A percentile compares a stretch with the other conserved stretches of the same genome.
Conservation (phyloP, 2,113 vertebrate species). For the Anser cygnoides region DNA sequence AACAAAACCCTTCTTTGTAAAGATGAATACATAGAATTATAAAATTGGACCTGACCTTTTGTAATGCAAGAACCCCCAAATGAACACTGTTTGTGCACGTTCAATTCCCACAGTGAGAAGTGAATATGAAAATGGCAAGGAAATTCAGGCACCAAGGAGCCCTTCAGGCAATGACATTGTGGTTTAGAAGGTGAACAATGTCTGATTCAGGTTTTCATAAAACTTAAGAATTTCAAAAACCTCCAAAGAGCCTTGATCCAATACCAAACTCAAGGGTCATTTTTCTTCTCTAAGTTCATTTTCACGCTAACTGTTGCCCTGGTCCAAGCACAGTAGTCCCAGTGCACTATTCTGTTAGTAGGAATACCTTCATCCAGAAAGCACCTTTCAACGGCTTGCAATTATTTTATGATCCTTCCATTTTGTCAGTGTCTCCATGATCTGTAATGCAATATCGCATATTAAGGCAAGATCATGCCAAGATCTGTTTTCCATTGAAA, state of each 20-base stretch:
- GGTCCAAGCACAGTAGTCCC: neutral
- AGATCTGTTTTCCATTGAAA: neutral
- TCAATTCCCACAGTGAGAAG: neutral
- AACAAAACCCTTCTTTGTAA: constrained; percentile 39
- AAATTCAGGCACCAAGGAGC: neutral
- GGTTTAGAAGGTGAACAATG: constrained; percentile 32
- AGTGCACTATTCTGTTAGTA: neutral
- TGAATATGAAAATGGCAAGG: neutral
- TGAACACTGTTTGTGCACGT: constrained; percentile 33
- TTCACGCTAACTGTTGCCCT: neutral
- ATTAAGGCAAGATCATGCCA: neutral
- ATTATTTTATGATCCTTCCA: neutral
- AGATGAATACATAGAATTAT: neutral
- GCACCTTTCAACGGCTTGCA: neutral
- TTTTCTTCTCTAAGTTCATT: neutral
- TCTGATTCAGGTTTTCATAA: constrained; percentile 18
- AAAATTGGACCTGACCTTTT: constrained; percentile 40
- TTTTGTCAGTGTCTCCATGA: neutral
- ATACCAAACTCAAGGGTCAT: neutral
- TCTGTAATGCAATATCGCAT: neutral
- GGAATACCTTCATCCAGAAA: neutral
- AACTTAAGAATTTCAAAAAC: constrained; percentile 1
- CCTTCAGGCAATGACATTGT: constrained; percentile 22
- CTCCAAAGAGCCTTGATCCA: neutral
- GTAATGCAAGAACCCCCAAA: neutral